A percentile compares a stretch with the other conserved stretches of the same genome.
These are phyloP conservation scores for Athripsodes cinereus DNA, from an alignment of 2,888 invertebrate genomes.

Conservation along the genomic window DNA sequence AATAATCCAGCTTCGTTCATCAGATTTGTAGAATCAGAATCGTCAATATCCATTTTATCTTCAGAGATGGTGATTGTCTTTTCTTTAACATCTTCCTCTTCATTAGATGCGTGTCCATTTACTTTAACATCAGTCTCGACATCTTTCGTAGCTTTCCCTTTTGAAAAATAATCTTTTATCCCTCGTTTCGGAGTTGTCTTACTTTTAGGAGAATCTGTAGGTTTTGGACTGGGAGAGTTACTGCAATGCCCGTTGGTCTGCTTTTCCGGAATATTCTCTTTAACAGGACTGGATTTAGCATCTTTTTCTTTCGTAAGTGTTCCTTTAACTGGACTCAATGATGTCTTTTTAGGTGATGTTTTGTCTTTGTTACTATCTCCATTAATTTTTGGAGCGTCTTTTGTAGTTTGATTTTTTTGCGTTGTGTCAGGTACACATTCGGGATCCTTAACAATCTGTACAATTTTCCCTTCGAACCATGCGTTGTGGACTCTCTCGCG, in stretches of 20 bases:
- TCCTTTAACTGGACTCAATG: conserved; percentile 29
- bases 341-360: conserved; percentile 27
- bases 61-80: conserved; percentile 26
- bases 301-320: conserved; percentile 11
- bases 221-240: conserved; percentile 11
- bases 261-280: background rate
- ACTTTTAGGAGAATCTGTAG: conserved; percentile 8
- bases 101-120: conserved; percentile 29
- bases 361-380: conserved; percentile 1
- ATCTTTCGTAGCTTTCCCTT: conserved; percentile 5
- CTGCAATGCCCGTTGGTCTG: conserved; percentile 3
- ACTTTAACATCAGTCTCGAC: conserved; percentile 8
- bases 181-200: conserved; percentile 18
- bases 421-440: conserved; percentile 8
- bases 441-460: conserved; percentile 46
- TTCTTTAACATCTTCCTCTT: background rate
- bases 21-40: conserved; percentile 2
- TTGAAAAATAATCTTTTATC: conserved; percentile 24
- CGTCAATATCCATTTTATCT: conserved; percentile 8
- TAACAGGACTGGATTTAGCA: conserved; percentile 1
- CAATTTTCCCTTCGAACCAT: conserved; percentile 67
- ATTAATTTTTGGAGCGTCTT: conserved; percentile 26
- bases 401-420: conserved; percentile 4
- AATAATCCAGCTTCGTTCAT: conserved; percentile 37
- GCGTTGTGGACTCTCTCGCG: conserved; percentile 56